Percentiles rank a stretch among this genome's conserved stretches.
Evolutionary conservation across 2,113 vertebrate genomes (phyloP).

Genomic region (Perccottus glenii): DNA sequence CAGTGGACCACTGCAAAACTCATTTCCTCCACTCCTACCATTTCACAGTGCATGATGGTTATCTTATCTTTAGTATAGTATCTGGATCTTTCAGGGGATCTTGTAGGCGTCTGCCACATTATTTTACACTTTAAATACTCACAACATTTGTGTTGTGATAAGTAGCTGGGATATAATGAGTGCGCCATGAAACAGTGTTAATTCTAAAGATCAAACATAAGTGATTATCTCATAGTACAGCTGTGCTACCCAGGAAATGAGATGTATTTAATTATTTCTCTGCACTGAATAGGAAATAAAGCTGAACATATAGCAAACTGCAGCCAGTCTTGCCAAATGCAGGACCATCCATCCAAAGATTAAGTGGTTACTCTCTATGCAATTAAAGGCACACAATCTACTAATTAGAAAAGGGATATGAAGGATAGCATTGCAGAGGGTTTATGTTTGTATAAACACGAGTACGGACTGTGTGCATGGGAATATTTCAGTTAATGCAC

Average conservation of each 20-base stretch:
- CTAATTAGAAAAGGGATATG: slow-evolving; percentile 63
- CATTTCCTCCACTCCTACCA: slow-evolving; percentile 58
- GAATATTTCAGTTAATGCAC: slow-evolving; percentile 67
- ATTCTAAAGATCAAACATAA: slow-evolving; percentile 54
- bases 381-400: slow-evolving; percentile 55
- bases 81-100: slow-evolving; percentile 39
- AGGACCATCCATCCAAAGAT: slow-evolving; percentile 45
- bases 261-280: slow-evolving; percentile 61
- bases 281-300: slow-evolving; percentile 55
- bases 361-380: slow-evolving; percentile 49
- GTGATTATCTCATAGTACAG: slow-evolving; percentile 59
- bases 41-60: slow-evolving; percentile 59
- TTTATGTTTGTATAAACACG: slow-evolving; percentile 30
- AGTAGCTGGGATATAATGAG: background rate
- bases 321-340: slow-evolving; percentile 38
- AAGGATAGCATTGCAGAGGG: slow-evolving; percentile 45
- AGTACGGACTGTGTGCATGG: slow-evolving; percentile 32
- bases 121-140: background rate
- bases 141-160: slow-evolving; percentile 12
- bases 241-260: slow-evolving; percentile 53
- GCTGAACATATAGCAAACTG: slow-evolving; percentile 42
- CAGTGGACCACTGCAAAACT: slow-evolving; percentile 44
- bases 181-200: slow-evolving; percentile 41
- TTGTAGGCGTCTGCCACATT: slow-evolving; percentile 23
- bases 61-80: slow-evolving; percentile 23